Evolutionary conservation across 2,888 invertebrate species (phyloP), one percentile per base, ranked within the genome.

Genomic region (Polylopha cassiicola): DNA sequence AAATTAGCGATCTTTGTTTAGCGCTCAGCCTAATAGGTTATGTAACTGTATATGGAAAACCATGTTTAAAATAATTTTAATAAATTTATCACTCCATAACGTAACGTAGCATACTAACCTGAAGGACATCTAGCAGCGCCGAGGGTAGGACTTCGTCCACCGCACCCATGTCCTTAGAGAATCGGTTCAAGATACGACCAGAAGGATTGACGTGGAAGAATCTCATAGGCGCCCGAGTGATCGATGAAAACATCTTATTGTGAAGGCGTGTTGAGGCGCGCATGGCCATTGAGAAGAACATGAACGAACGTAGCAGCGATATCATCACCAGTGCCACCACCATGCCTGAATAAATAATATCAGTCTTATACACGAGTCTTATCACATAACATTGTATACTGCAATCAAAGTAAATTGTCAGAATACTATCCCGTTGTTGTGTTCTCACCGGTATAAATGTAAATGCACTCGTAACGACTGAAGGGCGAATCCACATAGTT

Each of bases 161-260:
- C 0, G 90, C 87, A 0, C 90, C 95, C 87, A 95, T 92, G 59
- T 97, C 97, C 72, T 96, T 96, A 0, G 95, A 93, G 76, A 97
- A 96, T 13, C 97, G 86, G 76, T 96, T 97, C 27, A 97, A 81
- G 53, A 97, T 92, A 27, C 93, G 81, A 0, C 93, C 93, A 0
- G 92, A 91, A 0, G 95, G 93, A 73, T 96, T 97, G 2, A 89
- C 89, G 65, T 95, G 95, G 79, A 97, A 97, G 80, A 97, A 97
- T 11, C 89, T 86, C 89, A 95, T 93, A 0, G 93, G 90, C 0
- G 95, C 92, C 9, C 92, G 87, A 2, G 94, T 91, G 10, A 97
- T 90, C 15, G 91, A 87, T n/a, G 86, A 73, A 69, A 96, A 96
- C 95, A 97, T 96, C 8, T 74, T 82, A 71, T 94, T 91, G 76